These are phyloP conservation scores for Bergia puertoricense DNA, from an alignment of 92 coral and sea anemone species.

Conservation along the genomic window DNA sequence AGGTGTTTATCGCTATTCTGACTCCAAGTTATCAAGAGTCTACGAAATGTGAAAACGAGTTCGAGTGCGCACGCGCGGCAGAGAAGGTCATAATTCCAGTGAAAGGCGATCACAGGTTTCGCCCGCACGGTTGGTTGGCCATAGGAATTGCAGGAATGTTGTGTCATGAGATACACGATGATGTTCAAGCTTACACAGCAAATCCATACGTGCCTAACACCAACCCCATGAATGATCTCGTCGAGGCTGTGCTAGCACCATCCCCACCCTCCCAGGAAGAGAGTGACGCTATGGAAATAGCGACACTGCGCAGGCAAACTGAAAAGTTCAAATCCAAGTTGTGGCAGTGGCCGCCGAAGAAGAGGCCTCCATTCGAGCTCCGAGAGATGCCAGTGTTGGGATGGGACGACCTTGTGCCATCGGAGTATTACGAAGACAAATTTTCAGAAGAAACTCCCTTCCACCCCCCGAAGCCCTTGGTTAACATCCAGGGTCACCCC, in stretches of 20 bases:
- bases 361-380: background rate
- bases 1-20: slow-evolving; percentile 58
- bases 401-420: slow-evolving; percentile 36
- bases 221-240: slow-evolving; percentile 38
- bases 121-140: slow-evolving; percentile 32
- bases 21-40: slow-evolving; percentile 63
- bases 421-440: background rate
- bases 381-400: slow-evolving; percentile 24
- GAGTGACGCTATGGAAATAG: slow-evolving; percentile 22
- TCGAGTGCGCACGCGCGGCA: slow-evolving; percentile 66
- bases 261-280: slow-evolving; percentile 32
- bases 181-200: slow-evolving; percentile 30
- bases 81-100: slow-evolving; percentile 53
- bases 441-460: background rate
- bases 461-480: slow-evolving; percentile 20
- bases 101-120: slow-evolving; percentile 35
- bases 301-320: slow-evolving; percentile 2
- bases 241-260: slow-evolving; percentile 35
- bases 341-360: slow-evolving; percentile 26
- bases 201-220: slow-evolving; percentile 24
- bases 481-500: slow-evolving; percentile 26
- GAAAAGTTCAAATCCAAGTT: slow-evolving; percentile 10
- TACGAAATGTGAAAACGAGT: slow-evolving; percentile 58
- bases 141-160: slow-evolving; percentile 30
- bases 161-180: slow-evolving; percentile 32